Evolutionary conservation across 2,797 vertebrate genomes (phyloP), one percentile per base, ranked within the genome.

Genomic region (Crocidura indochinensis): DNA sequence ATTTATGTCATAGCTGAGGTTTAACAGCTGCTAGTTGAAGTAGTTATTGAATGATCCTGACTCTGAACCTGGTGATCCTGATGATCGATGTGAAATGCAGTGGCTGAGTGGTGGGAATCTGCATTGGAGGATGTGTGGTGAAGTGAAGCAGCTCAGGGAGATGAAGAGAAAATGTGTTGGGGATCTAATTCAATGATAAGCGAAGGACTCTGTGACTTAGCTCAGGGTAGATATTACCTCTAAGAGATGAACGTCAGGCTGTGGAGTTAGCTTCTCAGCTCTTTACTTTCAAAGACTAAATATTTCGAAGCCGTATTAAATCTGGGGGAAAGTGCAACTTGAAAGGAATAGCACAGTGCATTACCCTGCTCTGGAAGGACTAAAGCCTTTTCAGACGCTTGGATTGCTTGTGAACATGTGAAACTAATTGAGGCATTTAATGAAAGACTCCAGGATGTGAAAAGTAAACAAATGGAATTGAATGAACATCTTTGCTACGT

Each of bases 301-400:
- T 87, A 26, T 95, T 96, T 77, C 76, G 73, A 95, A 92, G 93
- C 56, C 14, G 95, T 95, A 80, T 91, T 95, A 94, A 96, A 49
- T 65, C 90, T 93, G 91, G 95, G 91, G 91, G 72, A 95, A 94
- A 38, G 73, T 87, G 51, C 84, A 96, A 92, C 83, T 96, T 31
- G 60, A 78, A 92, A 94, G 26, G 72, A 71, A 73, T 51, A 88
- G 91, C 89, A 93, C n/a, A 20, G 74, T 91, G 64, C 69, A 89
- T 77, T 92, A 92, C 46, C 76, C 84, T 24, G 82, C 87, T 56
- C 72, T 84, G 24, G 65, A 88, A 69, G 64, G 72, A 84, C 73
- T 84, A 78, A 72, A 47, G 31, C 49, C 75, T 88, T 53, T 65
- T 60, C 4, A 6, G 11, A 65, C 84, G 60, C 29, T 53, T 68